A percentile compares a stretch with the other conserved stretches of the same genome.
Conservation (phyloP, 2,888 invertebrate species). For the Drosophila kuntzei region DNA sequence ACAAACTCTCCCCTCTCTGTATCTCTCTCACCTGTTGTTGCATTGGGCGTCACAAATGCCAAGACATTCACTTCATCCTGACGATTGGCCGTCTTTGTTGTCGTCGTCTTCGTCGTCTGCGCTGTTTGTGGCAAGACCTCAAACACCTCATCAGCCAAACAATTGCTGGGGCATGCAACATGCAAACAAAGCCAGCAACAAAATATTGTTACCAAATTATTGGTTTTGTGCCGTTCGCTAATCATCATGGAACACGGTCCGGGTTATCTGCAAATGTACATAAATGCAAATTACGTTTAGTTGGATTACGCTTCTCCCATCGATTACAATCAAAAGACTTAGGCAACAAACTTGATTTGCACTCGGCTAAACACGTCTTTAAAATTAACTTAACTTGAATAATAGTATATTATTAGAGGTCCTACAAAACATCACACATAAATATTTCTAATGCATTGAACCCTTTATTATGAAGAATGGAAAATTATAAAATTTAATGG, state of each 20-base stretch:
- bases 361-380: neutral
- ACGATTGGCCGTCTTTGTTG: conserved; percentile 49
- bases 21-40: conserved; percentile 68
- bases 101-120: conserved; percentile 29
- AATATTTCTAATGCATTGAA: too few species aligned
- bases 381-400: neutral
- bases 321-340: conserved; percentile 36
- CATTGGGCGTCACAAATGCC: conserved; percentile 62
- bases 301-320: conserved; percentile 21
- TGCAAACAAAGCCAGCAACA: conserved; percentile 52
- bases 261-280: conserved; percentile 58
- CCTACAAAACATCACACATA: neutral
- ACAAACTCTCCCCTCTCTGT: neutral
- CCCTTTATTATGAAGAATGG: too few species aligned
- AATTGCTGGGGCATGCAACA: conserved; percentile 37
- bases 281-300: conserved; percentile 56
- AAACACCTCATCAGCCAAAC: conserved; percentile 57
- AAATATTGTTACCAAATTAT: conserved; percentile 81
- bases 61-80: conserved; percentile 76
- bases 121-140: conserved; percentile 68
- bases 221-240: conserved; percentile 83
- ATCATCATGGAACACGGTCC: conserved; percentile 69
- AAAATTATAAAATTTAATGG: too few species aligned
- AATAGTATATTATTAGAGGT: neutral
- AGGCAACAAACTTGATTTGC: conserved; percentile 40